Evolutionary conservation across 2,113 vertebrate species (phyloP), one percentile per base, ranked within the genome.

Genomic region (Ochotona curzoniae): DNA sequence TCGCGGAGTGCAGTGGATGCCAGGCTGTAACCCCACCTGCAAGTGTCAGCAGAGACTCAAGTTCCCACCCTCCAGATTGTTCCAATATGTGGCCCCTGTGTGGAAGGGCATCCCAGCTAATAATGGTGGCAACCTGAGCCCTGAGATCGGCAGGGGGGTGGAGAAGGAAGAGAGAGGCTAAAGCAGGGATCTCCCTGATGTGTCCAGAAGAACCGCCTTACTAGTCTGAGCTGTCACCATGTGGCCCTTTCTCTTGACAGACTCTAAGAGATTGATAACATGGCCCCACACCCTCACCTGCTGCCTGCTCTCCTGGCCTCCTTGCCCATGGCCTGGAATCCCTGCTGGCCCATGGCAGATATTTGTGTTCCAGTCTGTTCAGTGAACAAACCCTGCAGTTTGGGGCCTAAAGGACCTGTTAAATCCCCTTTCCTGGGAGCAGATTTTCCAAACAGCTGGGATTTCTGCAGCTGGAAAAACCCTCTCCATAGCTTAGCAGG

Each of bases 351-450:
- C 20, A 11, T 1, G 25, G 32, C 0, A 61, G n/a, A 44, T 44
- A 13, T 75, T 70, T 64, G n/a, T 35, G 67, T 75, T 18, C 38
- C 38, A 44, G 38, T 44, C 38, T 44, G 38, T 44, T 44, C 3
- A 44, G 38, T 44, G 38, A 44, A 44, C 38, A 6, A 44, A 44
- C 38, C 38, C 38, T 44, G 38, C 38, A 44, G 38, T 44, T 44
- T 44, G 38, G 38, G 38, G 25, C 60, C 54, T 63, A 66, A 84
- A 76, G 67, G 74, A 82, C 2, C 51, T 64, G 73, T 81, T 26
- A 7, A 23, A 81, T 57, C 54, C 70, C 87, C 87, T 82, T 81
- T 76, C 47, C 81, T 32, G 67, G 67, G 67, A 66, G 69, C 30
- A 28, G 25, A 54, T 51, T 47, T 82, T 66, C 61, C 61, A 71